Base-by-base conservation (phyloP, 2,888 invertebrate species). In the Agrenia bidenticulata region DNA sequence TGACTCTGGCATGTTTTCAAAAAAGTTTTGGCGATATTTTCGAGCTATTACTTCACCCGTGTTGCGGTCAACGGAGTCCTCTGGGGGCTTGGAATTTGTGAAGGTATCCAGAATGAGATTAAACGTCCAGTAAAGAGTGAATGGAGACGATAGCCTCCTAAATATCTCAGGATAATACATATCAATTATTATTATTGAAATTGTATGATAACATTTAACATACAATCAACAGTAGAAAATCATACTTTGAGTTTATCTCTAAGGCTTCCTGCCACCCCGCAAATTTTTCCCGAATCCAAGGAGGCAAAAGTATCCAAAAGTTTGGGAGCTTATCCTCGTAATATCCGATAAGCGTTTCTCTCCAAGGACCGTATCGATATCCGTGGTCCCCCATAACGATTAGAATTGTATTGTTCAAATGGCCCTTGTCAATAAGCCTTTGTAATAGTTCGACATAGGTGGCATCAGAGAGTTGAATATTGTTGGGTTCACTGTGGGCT, bases 341-440 rank as follows among this genome's bases (percentile, higher is more conserved):
- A 83, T 88, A 90, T 0, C 89, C 89, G 37, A 87, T 85, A 68
- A 85, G 81, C 2, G 86, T 85, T 63, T 84, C 81, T 2, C 90
- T 83, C 27, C 86, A 83, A 15, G 85, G 83, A 0, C 90, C 90
- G 78, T 87, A 90, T 9, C 90, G 83, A 77, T 89, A 83, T 0
- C 91, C 91, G 76, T 92, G 91, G 77, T 90, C 90, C 77, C 90
- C 89, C 59, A 90, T 81, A 73, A 79, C 86, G 60, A 90, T 81
- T 0, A 90, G 81, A 74, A 90, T 84, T 1, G 87, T 85, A 50
- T 86, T 86, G 50, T 87, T 83, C 56, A 87, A 78, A 2, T 86
- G 81, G 2, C 0, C 86, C 15, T 58, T 86, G 15, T 82, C 81
- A 2, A 84, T 80, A 45, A 90, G 79, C 19, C 49, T 51, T 21